Conservation (phyloP, 2,797 vertebrate genomes). For the Muscicapa striata region DNA sequence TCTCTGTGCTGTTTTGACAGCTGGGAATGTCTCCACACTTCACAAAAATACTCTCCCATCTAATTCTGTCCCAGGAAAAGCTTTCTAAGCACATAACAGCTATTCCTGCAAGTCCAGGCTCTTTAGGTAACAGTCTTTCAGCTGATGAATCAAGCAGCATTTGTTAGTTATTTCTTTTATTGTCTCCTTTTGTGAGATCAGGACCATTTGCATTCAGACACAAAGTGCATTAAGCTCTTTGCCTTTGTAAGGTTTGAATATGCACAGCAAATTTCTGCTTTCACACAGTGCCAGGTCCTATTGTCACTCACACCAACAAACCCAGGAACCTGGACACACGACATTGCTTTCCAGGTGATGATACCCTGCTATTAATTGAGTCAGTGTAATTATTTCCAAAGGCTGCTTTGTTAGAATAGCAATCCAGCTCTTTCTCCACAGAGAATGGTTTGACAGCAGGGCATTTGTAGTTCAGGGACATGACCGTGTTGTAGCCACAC, state of each 20-base stretch:
- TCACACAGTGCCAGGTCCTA: background rate
- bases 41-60: background rate
- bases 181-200: background rate
- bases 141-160: background rate
- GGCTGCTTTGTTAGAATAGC: background rate
- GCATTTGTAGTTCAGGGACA: background rate
- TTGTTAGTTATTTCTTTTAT: background rate
- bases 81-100: background rate
- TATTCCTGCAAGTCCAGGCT: background rate
- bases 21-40: background rate
- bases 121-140: background rate
- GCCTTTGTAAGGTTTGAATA: background rate
- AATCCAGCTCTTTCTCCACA: background rate
- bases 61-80: background rate
- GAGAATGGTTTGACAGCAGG: background rate
- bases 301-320: background rate
- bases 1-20: background rate
- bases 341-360: background rate
- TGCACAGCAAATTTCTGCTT: background rate
- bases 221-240: background rate
- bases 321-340: background rate
- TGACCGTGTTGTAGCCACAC: background rate
- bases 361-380: background rate
- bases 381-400: background rate
- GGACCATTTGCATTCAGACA: background rate